These are phyloP conservation scores for Ylistrum balloti DNA, from an alignment of 1,140 invertebrate genomes.

Conservation along the genomic window DNA sequence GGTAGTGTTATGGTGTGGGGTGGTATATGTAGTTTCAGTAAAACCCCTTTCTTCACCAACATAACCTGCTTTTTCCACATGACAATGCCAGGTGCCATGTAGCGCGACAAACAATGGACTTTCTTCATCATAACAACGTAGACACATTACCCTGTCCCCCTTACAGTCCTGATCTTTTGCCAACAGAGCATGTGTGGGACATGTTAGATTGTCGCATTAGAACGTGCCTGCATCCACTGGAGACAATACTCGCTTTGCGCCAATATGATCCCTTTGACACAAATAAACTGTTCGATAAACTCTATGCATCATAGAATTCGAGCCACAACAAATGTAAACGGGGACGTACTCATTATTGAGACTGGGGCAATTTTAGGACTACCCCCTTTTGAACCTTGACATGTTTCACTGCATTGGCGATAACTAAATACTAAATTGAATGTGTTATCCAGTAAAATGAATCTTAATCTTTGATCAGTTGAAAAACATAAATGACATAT, in stretches of 20 bases:
- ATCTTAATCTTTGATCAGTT: too few species aligned
- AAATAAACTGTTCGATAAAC: neutral
- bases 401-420: too few species aligned
- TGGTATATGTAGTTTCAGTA: neutral
- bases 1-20: constrained; percentile 51
- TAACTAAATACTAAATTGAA: too few species aligned
- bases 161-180: neutral
- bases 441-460: too few species aligned
- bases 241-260: neutral
- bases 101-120: neutral
- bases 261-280: neutral
- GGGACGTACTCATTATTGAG: neutral
- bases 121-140: neutral
- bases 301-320: constrained; percentile 11
- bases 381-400: too few species aligned
- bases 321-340: neutral
- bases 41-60: neutral
- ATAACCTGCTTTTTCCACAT: constrained; percentile 31
- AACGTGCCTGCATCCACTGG: neutral
- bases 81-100: constrained; percentile 51
- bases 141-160: neutral
- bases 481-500: too few species aligned
- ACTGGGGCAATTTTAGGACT: too few species aligned
- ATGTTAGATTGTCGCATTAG: neutral
- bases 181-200: constrained; percentile 25